Evolutionary conservation across 1,140 invertebrate genomes (phyloP).

Genomic region (Acyrthosiphon pisum): DNA sequence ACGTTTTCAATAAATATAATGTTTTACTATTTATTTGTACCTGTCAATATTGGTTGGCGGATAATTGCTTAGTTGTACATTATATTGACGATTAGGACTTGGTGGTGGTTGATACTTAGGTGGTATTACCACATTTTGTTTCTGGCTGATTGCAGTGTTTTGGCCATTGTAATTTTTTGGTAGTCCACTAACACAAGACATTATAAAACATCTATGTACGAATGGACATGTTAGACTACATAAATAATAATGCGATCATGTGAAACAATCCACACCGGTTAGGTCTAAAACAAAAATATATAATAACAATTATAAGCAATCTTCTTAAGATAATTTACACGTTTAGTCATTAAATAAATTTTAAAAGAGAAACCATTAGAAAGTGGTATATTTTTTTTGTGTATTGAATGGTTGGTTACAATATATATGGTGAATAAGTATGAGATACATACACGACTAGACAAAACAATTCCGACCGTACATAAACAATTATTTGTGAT

Average conservation of each 20-base stretch:
- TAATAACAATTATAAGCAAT: neutral
- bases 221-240: constrained; percentile 47
- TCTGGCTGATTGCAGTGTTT: constrained; percentile 43
- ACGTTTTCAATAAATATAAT: neutral
- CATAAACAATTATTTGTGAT: neutral
- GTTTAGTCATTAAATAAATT: neutral
- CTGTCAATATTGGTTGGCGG: constrained; percentile 17
- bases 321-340: neutral
- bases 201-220: constrained; percentile 51
- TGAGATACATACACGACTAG: neutral
- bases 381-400: neutral
- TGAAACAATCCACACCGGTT: neutral
- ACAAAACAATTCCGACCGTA: neutral
- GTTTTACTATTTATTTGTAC: neutral
- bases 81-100: constrained; percentile 51
- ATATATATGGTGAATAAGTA: neutral
- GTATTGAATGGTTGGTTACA: neutral
- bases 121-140: constrained; percentile 49
- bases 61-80: constrained; percentile 39
- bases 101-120: constrained; percentile 55
- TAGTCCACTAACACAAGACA: constrained; percentile 55
- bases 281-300: constrained; percentile 21
- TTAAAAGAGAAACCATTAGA: constrained; percentile 25
- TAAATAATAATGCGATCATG: constrained; percentile 7
- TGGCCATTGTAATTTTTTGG: constrained; percentile 52